Base-by-base conservation (phyloP, 2,888 invertebrate genomes). In the Epinotia brunnichana region DNA sequence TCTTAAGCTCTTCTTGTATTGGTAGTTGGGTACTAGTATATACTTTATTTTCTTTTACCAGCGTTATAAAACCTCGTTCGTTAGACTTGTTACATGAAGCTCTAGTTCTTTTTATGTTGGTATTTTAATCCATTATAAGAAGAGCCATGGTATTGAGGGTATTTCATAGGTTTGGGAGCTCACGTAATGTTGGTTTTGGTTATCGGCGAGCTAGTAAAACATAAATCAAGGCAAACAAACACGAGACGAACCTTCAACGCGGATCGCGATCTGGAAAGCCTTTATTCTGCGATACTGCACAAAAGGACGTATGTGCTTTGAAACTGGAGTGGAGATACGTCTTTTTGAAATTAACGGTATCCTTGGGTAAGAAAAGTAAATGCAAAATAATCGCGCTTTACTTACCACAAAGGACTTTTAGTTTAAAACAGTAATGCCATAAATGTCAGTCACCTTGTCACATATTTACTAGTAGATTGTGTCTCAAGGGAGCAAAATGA, bases 201-300 rank as follows among this genome's bases (percentile, higher is more conserved):
- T 84, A 86, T 85, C 84, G 80, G 75, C 76, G 79, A 77, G 76
- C 74, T 78, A 77, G 79, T 41, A 41, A 41, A 81, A 82, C 83
- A 84, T 87, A 86, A 87, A 88, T 88, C 87, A 87, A 83, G 85
- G 82, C 81, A 80, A 80, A 82, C 78, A 83, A 84, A 85, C 83
- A 86, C 82, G 64, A 80, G 83, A 85, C 84, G 84, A 81, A 81
- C 82, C 85, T 85, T 87, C 87, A 86, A 82, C 83, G 81, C 76
- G 80, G 77, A 84, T 85, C 84, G 75, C 78, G 79, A 84, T 86
- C 84, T 77, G 79, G 76, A 74, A 76, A 78, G 79, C 78, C 80
- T 83, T 84, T 84, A 83, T 82, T 82, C 76, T 61, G 60, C 57
- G 54, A 21, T 48, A 54, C 19, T 41, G 69, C 54, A 7, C 21